Evolutionary conservation across 64 coral and sea anemone genomes (phyloP).

Genomic region (Hydrozoanthus tunicans): DNA sequence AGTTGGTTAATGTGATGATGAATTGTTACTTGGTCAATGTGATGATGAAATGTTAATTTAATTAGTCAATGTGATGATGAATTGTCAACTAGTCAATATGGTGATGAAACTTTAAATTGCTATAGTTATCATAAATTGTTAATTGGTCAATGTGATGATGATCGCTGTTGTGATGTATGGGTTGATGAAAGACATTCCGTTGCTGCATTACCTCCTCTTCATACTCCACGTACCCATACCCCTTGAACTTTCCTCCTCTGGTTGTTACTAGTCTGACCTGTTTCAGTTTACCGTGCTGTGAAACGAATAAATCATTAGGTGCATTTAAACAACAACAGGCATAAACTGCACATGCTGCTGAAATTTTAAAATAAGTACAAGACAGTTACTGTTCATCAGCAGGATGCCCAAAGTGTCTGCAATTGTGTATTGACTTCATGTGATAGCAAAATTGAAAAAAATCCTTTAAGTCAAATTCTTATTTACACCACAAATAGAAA

Average conservation of each 20-base stretch:
- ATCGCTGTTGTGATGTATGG: no score
- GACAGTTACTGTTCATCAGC: no score
- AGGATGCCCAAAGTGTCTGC: no score
- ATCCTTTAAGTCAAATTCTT: no score
- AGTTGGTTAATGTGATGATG: background rate
- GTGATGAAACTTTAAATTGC: background rate
- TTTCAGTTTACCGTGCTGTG: conserved; percentile 86
- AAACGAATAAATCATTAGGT: background rate
- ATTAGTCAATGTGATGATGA: background rate
- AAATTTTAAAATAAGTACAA: no score
- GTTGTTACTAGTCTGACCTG: conserved; percentile 90
- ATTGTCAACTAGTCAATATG: background rate
- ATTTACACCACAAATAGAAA: no score
- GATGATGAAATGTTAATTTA: background rate
- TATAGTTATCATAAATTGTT: background rate
- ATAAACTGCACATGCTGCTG: no score
- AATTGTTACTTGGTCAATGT: background rate
- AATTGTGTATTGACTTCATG: no score
- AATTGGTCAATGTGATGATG: background rate
- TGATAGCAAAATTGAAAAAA: no score
- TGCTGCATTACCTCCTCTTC: conserved; percentile 80
- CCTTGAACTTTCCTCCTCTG: conserved; percentile 89
- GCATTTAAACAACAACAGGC: background rate
- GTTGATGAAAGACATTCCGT: background rate
- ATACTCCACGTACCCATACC: conserved; percentile 94